Conservation (phyloP, 2,797 vertebrate species). For the Morus bassanus region DNA sequence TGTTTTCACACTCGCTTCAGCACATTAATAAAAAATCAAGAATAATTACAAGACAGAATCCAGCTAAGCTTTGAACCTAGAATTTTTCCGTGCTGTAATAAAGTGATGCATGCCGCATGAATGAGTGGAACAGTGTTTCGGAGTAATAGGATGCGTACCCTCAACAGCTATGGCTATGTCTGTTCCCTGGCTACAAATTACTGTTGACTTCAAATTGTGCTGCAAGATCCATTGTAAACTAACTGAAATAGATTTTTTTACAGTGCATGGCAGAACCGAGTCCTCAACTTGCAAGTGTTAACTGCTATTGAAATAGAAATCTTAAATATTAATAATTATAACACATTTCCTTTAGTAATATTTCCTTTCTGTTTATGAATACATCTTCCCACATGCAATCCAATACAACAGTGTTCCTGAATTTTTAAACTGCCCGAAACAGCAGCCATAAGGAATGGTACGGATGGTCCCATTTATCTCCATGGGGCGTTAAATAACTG, state of each 20-base stretch:
- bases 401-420: neutral
- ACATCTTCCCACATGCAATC: neutral
- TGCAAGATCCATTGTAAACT: neutral
- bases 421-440: constrained; percentile 4
- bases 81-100: neutral
- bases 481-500: neutral
- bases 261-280: neutral
- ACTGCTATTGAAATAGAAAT: neutral
- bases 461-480: neutral
- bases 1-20: neutral
- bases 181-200: neutral
- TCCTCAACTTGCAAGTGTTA: neutral
- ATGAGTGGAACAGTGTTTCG: neutral
- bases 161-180: neutral
- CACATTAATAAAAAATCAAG: neutral
- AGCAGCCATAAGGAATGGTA: neutral
- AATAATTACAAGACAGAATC: neutral
- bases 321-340: neutral
- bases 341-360: neutral
- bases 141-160: neutral
- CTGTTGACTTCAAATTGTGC: neutral
- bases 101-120: neutral
- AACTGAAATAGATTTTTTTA: neutral
- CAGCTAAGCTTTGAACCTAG: neutral
- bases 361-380: neutral